Conservation (phyloP, 30 jellyfish, hydroid and myxozoan species). For the Aurelia aurita region DNA sequence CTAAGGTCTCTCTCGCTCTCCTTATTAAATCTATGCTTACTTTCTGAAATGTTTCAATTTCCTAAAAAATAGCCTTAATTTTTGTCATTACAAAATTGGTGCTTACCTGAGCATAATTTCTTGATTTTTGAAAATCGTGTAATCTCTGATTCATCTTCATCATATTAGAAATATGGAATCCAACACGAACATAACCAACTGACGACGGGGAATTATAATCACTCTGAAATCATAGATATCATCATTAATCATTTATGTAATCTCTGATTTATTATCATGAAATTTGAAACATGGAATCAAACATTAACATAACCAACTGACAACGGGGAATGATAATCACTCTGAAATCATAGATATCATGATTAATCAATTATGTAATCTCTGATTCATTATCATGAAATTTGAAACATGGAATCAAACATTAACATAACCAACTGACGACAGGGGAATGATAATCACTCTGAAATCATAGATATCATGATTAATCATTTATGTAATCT, state of each 20-base stretch:
- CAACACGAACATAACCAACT: conserved; percentile 27
- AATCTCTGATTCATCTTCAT: conserved; percentile 24
- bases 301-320: too few relatives aligned
- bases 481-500: not conserved
- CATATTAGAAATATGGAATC: conserved; percentile 24
- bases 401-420: conserved; percentile 30
- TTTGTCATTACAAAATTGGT: too few relatives aligned
- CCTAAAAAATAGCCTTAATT: too few relatives aligned
- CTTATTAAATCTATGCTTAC: too few relatives aligned
- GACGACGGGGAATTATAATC: not conserved
- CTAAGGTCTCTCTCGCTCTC: too few relatives aligned
- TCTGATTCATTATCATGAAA: conserved; percentile 16
- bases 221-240: not conserved
- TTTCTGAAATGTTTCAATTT: too few relatives aligned
- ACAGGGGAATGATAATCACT: not conserved
- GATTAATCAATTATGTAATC: not conserved
- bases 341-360: too few relatives aligned
- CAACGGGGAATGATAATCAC: too few relatives aligned
- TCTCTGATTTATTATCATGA: too few relatives aligned
- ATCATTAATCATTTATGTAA: not conserved
- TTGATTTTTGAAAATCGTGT: not conserved
- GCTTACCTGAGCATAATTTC: too few relatives aligned
- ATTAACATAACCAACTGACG: conserved; percentile 17
- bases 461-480: not conserved
- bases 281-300: too few relatives aligned